Conservation (phyloP, 1,140 invertebrate species). For the Tetranychus cinnabarinus region DNA sequence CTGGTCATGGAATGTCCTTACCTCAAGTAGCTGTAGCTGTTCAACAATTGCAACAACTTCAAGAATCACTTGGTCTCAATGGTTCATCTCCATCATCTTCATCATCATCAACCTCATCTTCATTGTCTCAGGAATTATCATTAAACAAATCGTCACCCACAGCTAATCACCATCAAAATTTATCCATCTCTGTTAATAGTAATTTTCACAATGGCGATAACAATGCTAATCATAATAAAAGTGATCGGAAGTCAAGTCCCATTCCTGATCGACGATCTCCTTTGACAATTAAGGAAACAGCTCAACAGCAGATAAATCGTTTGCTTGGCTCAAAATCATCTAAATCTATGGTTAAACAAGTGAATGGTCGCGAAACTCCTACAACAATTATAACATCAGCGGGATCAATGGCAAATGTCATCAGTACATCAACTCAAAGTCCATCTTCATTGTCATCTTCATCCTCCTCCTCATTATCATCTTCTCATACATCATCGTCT, state of each 20-base stretch:
- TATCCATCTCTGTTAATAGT: not conserved
- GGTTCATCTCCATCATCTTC: constrained; percentile 2
- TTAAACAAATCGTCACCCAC: not conserved
- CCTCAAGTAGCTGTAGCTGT: constrained; percentile 37
- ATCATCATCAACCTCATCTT: not conserved
- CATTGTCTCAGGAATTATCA: no score
- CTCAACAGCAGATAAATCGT: no score
- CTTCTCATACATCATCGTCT: no score
- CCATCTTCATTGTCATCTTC: not conserved
- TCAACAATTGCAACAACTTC: constrained; percentile 50
- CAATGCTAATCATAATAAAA: not conserved
- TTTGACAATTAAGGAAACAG: no score
- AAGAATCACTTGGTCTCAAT: constrained; percentile 30
- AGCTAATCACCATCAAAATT: not conserved
- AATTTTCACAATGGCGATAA: not conserved
- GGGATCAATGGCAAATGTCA: no score
- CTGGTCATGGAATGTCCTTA: constrained; percentile 26
- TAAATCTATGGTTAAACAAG: no score
- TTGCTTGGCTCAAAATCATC: no score
- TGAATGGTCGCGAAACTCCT: no score
- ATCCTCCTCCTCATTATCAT: not conserved
- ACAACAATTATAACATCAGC: no score
- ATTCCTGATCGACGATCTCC: no score
- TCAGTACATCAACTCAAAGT: no score
- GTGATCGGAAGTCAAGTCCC: no score